Conservation (phyloP, 2,888 invertebrate species). For the Caenorhabditis doughertyi region DNA sequence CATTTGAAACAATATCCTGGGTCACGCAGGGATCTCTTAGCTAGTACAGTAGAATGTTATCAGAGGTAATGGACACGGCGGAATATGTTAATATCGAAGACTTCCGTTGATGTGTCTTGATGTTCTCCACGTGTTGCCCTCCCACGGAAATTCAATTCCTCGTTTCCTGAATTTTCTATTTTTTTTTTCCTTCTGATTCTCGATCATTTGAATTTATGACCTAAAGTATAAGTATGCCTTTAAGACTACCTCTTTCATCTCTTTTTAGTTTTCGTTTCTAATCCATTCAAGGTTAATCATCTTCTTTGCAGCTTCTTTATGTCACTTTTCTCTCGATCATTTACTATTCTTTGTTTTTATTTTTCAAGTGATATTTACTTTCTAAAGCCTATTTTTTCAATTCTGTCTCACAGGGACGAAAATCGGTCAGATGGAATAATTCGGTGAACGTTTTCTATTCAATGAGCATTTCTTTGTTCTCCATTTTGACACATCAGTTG, state of each 20-base stretch:
- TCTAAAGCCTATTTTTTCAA: background rate
- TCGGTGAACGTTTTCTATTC: slow-evolving; percentile 30
- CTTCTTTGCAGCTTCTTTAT: slow-evolving; percentile 16
- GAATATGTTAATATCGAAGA: slow-evolving; percentile 11
- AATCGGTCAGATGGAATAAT: slow-evolving; percentile 38
- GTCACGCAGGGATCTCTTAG: too few relatives aligned
- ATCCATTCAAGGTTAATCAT: background rate
- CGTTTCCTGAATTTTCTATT: slow-evolving; percentile 9
- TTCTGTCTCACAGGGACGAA: background rate
- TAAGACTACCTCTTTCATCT: background rate
- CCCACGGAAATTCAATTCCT: slow-evolving; percentile 26
- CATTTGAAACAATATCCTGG: too few relatives aligned
- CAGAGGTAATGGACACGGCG: slow-evolving; percentile 3
- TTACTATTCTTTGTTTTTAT: background rate
- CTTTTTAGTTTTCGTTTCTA: background rate
- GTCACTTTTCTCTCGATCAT: background rate
- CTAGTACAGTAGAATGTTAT: slow-evolving; percentile 14
- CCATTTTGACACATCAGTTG: background rate
- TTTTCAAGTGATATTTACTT: slow-evolving; percentile 2
- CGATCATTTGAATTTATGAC: background rate
- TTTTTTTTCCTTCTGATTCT: background rate
- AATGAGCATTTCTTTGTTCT: slow-evolving; percentile 10
- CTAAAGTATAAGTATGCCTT: background rate
- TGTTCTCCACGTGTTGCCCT: slow-evolving; percentile 9
- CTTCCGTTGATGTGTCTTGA: background rate